A percentile compares a stretch with the other conserved stretches of the same genome.
These are phyloP conservation scores for Myiozetetes cayanensis DNA, from an alignment of 2,113 vertebrate species.

Conservation along the genomic window DNA sequence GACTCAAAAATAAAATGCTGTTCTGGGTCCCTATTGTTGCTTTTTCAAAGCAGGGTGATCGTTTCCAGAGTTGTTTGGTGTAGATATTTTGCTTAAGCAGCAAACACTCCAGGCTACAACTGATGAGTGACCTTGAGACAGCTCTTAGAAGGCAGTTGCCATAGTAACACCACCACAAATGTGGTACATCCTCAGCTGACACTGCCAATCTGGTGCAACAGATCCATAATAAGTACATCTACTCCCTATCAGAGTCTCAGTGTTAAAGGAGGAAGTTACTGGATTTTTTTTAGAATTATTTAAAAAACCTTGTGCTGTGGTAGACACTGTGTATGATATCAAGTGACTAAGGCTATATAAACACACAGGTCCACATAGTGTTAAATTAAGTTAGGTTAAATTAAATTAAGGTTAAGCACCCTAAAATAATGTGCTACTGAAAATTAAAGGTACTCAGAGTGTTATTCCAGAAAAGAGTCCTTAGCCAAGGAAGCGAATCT, in stretches of 20 bases:
- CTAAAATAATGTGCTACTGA: not conserved
- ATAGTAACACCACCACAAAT: conserved; percentile 78
- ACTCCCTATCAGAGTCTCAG: not conserved
- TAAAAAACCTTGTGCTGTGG: not conserved
- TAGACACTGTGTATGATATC: not conserved
- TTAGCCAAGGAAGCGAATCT: not conserved
- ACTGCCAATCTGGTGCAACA: conserved; percentile 63
- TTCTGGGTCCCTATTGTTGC: not conserved
- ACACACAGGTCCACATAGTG: not conserved
- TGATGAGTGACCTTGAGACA: conserved; percentile 80
- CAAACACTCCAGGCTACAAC: conserved; percentile 68
- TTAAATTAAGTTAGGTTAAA: not conserved
- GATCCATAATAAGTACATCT: not conserved
- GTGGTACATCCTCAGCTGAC: conserved; percentile 71
- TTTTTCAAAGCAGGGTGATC: not conserved
- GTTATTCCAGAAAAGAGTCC: not conserved
- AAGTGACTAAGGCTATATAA: not conserved
- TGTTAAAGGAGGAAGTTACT: not conserved
- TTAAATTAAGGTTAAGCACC: not conserved
- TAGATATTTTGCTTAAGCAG: conserved; percentile 72
- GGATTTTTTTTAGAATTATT: not conserved
- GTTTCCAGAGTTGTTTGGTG: conserved; percentile 34
- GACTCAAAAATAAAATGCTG: not conserved
- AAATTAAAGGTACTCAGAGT: not conserved
- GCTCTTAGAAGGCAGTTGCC: conserved; percentile 73